Evolutionary conservation across 1,140 invertebrate genomes (phyloP).

Genomic region (Drosophila kanapiae): DNA sequence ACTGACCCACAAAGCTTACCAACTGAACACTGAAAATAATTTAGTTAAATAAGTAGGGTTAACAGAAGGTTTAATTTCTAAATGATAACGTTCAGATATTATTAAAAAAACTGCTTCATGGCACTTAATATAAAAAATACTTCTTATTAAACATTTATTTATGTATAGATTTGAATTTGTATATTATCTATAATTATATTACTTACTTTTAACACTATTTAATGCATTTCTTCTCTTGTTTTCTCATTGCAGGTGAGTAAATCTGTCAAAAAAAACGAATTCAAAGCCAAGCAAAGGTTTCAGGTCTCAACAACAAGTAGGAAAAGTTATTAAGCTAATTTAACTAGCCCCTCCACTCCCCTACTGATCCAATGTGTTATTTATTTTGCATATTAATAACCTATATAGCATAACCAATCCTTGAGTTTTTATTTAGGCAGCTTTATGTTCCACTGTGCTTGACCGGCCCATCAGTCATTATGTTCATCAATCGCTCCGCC

Average conservation of each 20-base stretch:
- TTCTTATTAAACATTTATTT: neutral
- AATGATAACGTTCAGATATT: no score
- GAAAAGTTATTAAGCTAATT: neutral
- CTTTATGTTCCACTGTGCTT: neutral
- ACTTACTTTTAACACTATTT: neutral
- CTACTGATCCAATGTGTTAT: neutral
- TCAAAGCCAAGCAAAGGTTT: conserved; percentile 43
- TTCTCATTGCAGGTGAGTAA: conserved; percentile 72
- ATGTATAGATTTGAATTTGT: neutral
- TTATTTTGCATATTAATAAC: neutral
- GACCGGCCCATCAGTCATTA: conserved; percentile 24
- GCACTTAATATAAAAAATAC: no score
- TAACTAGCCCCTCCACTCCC: no score
- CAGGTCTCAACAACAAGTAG: neutral
- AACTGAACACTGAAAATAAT: neutral
- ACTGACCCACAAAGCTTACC: conserved; percentile 4
- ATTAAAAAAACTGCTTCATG: no score
- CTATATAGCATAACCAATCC: neutral
- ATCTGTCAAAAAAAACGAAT: neutral
- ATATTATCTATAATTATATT: neutral
- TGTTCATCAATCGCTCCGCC: conserved; percentile 27
- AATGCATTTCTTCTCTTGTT: neutral
- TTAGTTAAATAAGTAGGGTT: no score
- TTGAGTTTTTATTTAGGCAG: neutral
- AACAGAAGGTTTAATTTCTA: no score